A percentile compares a stretch with the other conserved stretches of the same genome.
phyloP scores from a whole-genome alignment of 2,113 vertebrate species.

The Opisthocomus hoazin region DNA sequence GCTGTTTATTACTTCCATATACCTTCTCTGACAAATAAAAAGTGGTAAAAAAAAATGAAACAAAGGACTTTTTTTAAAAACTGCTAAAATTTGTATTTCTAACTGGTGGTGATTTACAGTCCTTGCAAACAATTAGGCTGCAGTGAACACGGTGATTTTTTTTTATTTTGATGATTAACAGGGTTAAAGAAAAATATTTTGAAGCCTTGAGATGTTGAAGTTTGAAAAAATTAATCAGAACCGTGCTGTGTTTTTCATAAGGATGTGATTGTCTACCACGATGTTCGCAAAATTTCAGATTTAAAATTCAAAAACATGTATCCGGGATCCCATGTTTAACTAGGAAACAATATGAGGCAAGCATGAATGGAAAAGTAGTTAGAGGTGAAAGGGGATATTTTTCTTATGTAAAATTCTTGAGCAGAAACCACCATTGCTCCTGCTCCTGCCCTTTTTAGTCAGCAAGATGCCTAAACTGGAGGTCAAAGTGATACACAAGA shows the following conservation, averaged over 20 bases:
- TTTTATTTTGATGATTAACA: not conserved
- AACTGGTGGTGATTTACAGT: not conserved
- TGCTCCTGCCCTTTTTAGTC: not conserved
- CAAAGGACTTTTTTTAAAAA: not conserved
- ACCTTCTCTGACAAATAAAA: constrained; percentile 13
- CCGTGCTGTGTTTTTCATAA: not conserved
- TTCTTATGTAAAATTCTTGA: not conserved
- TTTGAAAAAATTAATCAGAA: constrained; percentile 29
- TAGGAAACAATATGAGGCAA: not conserved
- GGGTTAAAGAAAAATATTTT: constrained; percentile 14
- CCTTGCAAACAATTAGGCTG: not conserved
- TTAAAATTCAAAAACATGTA: not conserved
- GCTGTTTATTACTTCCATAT: constrained; percentile 47
- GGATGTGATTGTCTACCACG: not conserved
- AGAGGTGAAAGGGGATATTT: not conserved
- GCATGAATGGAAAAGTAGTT: not conserved
- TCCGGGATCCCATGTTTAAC: not conserved
- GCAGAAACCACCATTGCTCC: not conserved
- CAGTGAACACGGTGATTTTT: not conserved
- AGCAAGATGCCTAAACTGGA: not conserved
- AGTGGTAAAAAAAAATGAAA: not conserved
- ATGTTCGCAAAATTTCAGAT: not conserved
- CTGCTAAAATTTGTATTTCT: not conserved
- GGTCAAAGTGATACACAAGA: not conserved
- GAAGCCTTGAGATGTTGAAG: not conserved